Base-by-base conservation (phyloP, 1,140 invertebrate species). In the Drosophila pruinosa region DNA sequence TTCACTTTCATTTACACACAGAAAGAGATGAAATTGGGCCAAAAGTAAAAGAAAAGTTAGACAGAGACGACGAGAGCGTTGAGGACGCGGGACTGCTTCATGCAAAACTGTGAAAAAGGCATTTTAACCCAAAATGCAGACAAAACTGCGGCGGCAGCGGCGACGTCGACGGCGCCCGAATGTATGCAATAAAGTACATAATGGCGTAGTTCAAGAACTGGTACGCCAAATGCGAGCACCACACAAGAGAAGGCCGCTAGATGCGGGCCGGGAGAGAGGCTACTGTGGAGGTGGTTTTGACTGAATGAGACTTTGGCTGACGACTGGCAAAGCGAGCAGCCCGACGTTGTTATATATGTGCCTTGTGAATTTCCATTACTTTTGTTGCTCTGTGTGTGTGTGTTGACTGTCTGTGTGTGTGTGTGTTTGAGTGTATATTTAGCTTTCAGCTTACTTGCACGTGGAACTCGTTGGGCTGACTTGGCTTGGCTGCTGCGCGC, bases 111-210 rank as follows among this genome's bases (percentile, higher is more conserved):
- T 71, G 76, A 80, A 81, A 85, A 86, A 68, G 47, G 63, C 69
- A 72, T 67, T 67, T 72, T 43, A 67, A 54, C 63, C 63, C 54
- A 54, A 72, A 72, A 68, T 72, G 63, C 69, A 72, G 62, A 67
- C 69, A 54, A 72, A 67, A 72, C 54, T 72, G 61, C 26, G 67
- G 80, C 74, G 76, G 43, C 58, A 39, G 22, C 45, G 36, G 24
- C 52, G 52, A 6, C 41, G 41, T 64, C 59, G 47, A 22, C 77
- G 80, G 72, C 62, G 78, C 82, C 82, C 77, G 82, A 85, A 88
- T 85, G 81, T 85, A 81, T 85, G 81, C 81, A 86, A 85, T 85
- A 85, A 85, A 85, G 81, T 85, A 86, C 77, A 85, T 88, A 85
- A 85, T 85, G 81, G 81, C 81, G 82, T 57, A 85, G 81, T 85